Percentiles rank a stretch among this genome's conserved stretches.
phyloP scores from a whole-genome alignment of 30 jellyfish, hydroid and myxozoan species.

The Morbakka virulenta region DNA sequence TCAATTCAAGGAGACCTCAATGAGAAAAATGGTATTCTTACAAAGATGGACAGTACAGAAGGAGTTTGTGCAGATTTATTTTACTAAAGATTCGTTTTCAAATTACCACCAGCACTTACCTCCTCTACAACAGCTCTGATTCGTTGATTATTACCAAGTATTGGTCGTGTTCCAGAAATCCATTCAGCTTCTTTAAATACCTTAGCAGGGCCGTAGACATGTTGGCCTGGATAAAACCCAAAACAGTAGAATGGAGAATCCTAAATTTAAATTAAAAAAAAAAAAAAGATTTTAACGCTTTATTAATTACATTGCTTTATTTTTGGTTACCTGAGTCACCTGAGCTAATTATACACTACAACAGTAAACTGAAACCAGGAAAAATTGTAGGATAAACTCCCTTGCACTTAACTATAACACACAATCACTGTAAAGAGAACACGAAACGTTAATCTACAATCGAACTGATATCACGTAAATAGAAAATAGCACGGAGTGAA shows the following conservation, averaged over 20 bases:
- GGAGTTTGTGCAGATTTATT: background rate
- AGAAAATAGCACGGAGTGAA: no score
- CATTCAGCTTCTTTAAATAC: constrained; percentile 81
- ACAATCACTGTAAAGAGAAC: no score
- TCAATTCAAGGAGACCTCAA: no score
- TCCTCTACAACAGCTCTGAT: constrained; percentile 81
- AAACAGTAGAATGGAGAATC: constrained; percentile 71
- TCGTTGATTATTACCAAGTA: constrained; percentile 50
- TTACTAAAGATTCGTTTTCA: background rate
- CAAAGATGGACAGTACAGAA: no score
- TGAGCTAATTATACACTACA: no score
- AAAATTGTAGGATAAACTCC: no score
- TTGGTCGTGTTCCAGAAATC: constrained; percentile 88
- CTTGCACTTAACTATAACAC: no score
- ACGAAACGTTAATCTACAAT: no score
- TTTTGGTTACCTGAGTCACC: no score
- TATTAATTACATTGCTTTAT: background rate
- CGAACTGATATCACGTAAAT: no score
- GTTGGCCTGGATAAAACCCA: constrained; percentile 87
- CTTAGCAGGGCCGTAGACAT: constrained; percentile 66
- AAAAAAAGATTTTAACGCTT: background rate
- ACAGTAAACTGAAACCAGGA: no score
- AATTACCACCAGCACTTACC: constrained; percentile 14
- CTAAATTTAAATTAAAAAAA: background rate
- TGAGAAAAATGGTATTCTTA: no score